Conservation (phyloP, 1,140 invertebrate genomes). For the Bombus difficillimus region DNA sequence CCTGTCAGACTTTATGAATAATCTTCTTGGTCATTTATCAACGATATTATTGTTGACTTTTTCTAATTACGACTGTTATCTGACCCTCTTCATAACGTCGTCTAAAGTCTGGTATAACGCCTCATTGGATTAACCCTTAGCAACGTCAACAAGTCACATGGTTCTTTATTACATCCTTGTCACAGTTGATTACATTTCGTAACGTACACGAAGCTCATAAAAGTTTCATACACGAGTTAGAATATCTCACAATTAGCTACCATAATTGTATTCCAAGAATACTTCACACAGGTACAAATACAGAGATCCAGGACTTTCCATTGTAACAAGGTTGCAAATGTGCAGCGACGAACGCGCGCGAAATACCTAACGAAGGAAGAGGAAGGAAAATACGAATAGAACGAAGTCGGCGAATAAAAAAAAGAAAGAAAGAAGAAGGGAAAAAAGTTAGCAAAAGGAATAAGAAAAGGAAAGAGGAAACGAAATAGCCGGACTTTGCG, state of each 20-base stretch:
- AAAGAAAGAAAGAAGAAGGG: background rate
- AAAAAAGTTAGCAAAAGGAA: background rate
- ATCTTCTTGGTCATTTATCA: background rate
- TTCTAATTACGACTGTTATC: background rate
- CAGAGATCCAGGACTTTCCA: background rate
- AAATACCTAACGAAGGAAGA: background rate
- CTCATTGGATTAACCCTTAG: background rate
- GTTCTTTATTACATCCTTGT: background rate
- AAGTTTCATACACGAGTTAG: background rate
- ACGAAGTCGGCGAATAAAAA: background rate
- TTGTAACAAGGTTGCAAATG: background rate
- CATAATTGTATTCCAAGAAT: background rate
- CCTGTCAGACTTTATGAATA: too few species aligned
- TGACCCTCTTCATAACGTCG: background rate
- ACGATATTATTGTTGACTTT: background rate
- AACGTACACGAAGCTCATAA: background rate
- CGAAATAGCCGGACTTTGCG: constrained; percentile 7
- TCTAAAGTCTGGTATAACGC: background rate
- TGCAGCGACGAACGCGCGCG: background rate
- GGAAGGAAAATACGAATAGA: background rate
- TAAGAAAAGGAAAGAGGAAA: background rate
- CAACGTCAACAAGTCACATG: background rate
- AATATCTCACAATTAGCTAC: background rate
- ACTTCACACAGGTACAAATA: too few species aligned
- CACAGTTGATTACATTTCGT: background rate